Evolutionary conservation across 2,888 invertebrate genomes (phyloP), one percentile per base, ranked within the genome.

Genomic region (Callyntrura guangdongensis): DNA sequence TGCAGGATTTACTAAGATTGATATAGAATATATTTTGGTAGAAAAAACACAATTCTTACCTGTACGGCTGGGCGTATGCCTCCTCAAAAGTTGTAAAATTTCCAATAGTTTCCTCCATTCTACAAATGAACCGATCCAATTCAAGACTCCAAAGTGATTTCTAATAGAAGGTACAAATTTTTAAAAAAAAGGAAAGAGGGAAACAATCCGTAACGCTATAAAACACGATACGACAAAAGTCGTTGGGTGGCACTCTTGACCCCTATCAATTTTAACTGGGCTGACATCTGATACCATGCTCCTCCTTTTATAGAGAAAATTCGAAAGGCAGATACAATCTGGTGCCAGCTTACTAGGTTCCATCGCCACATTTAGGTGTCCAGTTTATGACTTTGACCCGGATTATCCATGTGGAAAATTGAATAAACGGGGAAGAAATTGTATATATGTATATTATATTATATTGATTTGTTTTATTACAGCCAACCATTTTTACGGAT

Each of bases 41-140:
- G 36, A 36, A 36, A 36, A 36, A 4, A 36, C 36, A 4, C 36
- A n/a, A n/a, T 36, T 36, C 27, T 85, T 74, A 85, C 85, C 85
- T 85, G 85, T 85, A 85, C 74, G 85, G 74, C 74, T 74, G 74
- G 12, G 74, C 72, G 61, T 85, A 72, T 22, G 74, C 36, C 74
- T 45, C 45, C 14, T 36, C 72, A 8, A 74, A 59, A 47, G 25
- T 53, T 22, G 53, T 84, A 25, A 53, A 69, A 53, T 84, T 84
- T 36, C 25, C 49, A 61, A 17, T 27, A 20, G 49, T 22, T 14
- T 67, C 83, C n/a, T 83, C 67, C 83, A 83, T 82, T 20, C 1
- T 56, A 11, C 11, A 20, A 47, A 47, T 4, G 47, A 45, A 72
- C 45, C 25, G 12, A 53, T 0, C 20, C 0, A 77, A 59, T 36